phyloP scores from a whole-genome alignment of 2,797 vertebrate species.

The Coendou prehensilis region DNA sequence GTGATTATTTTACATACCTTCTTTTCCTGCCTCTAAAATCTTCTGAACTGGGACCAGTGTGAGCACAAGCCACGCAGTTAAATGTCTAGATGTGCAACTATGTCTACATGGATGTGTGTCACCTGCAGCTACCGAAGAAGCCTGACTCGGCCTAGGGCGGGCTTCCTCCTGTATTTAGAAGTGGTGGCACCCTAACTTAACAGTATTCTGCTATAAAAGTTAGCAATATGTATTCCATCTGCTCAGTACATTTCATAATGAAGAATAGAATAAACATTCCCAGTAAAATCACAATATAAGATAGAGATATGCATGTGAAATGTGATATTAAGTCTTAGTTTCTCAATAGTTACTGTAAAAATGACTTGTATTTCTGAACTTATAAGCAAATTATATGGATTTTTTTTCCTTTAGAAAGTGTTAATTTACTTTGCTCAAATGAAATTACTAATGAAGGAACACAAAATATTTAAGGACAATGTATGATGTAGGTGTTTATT shows the following conservation, averaged over 20 bases:
- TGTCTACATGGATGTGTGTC: accelerated
- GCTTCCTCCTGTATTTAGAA: neutral
- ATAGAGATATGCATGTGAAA: neutral
- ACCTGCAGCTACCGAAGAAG: neutral
- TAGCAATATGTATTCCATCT: constrained; percentile 6
- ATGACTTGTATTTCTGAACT: neutral
- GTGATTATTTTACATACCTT: neutral
- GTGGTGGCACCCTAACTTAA: neutral
- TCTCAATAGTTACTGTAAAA: neutral
- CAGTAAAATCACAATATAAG: neutral
- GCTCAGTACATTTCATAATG: neutral
- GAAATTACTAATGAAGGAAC: neutral
- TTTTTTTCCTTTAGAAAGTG: neutral
- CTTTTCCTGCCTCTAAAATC: neutral
- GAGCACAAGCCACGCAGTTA: neutral
- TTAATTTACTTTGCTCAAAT: neutral
- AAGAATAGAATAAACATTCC: constrained; percentile 20
- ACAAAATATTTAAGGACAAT: neutral
- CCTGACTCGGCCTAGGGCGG: neutral
- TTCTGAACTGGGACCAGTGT: neutral
- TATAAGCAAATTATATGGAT: neutral
- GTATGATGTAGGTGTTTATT: neutral
- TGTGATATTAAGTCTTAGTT: neutral
- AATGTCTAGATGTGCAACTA: neutral
- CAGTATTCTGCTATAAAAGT: neutral